phyloP scores from a whole-genome alignment of 2,797 vertebrate genomes.

The Capromys pilorides region DNA sequence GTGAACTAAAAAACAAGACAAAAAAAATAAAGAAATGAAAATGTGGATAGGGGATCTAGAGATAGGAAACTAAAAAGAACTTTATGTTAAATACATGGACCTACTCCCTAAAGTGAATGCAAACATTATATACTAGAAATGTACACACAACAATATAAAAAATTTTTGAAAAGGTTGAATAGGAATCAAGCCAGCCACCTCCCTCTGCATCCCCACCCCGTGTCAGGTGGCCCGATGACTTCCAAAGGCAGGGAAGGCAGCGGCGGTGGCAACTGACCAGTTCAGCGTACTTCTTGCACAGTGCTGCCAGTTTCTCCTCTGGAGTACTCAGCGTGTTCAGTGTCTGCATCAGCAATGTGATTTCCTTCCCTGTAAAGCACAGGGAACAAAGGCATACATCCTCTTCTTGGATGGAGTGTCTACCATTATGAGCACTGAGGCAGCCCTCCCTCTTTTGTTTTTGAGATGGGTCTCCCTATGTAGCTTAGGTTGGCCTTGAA shows the following conservation, averaged over 20 bases:
- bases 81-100: background rate
- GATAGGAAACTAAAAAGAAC: background rate
- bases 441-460: background rate
- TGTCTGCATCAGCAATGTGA: constrained; percentile 98
- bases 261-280: constrained; percentile 89
- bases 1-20: background rate
- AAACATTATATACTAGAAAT: background rate
- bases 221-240: background rate
- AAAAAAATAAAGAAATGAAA: background rate
- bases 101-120: background rate
- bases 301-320: constrained; percentile 95
- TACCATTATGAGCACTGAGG: background rate
- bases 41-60: background rate
- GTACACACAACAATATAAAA: background rate
- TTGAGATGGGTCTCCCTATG: background rate
- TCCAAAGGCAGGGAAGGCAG: background rate
- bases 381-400: background rate
- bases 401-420: background rate
- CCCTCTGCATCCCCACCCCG: background rate
- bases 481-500: background rate
- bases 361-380: constrained; percentile 91
- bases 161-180: background rate
- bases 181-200: constrained; percentile 30
- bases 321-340: constrained; percentile 97
- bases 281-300: constrained; percentile 99